Percentiles rank a stretch among this genome's conserved stretches.
Evolutionary conservation across 1,140 invertebrate genomes (phyloP).

Genomic region (Helicoverpa zea): DNA sequence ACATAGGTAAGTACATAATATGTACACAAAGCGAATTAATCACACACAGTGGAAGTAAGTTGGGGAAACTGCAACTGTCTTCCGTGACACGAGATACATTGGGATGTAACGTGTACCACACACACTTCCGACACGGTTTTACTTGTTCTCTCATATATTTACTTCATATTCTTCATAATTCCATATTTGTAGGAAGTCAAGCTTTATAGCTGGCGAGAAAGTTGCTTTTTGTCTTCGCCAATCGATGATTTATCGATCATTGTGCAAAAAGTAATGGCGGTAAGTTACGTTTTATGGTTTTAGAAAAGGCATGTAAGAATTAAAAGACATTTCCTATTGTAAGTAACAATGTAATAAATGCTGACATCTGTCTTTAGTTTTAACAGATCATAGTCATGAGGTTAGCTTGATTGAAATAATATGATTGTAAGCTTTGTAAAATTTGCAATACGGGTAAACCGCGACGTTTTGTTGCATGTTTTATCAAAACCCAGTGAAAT

Average conservation of each 20-base stretch:
- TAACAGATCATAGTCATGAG: too few species aligned
- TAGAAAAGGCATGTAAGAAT: too few species aligned
- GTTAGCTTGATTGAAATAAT: too few species aligned
- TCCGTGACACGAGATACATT: slow-evolving; percentile 10
- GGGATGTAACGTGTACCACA: neutral
- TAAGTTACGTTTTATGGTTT: neutral
- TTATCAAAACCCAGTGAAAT: too few species aligned
- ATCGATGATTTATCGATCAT: neutral
- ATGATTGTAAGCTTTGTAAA: too few species aligned
- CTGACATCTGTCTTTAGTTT: too few species aligned
- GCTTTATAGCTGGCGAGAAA: neutral
- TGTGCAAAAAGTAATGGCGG: neutral
- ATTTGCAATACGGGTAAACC: too few species aligned
- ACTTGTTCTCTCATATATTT: neutral
- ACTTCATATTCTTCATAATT: too few species aligned
- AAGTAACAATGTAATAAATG: neutral
- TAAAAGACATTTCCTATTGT: neutral
- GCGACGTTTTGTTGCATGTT: too few species aligned
- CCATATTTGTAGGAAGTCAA: neutral
- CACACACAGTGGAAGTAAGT: neutral
- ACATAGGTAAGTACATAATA: too few species aligned
- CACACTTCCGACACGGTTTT: slow-evolving; percentile 6
- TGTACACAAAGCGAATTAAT: neutral
- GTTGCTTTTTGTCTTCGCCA: slow-evolving; percentile 2
- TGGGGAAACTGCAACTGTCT: neutral